Base-by-base conservation (phyloP, 2,888 invertebrate genomes). In the Bibio marci region DNA sequence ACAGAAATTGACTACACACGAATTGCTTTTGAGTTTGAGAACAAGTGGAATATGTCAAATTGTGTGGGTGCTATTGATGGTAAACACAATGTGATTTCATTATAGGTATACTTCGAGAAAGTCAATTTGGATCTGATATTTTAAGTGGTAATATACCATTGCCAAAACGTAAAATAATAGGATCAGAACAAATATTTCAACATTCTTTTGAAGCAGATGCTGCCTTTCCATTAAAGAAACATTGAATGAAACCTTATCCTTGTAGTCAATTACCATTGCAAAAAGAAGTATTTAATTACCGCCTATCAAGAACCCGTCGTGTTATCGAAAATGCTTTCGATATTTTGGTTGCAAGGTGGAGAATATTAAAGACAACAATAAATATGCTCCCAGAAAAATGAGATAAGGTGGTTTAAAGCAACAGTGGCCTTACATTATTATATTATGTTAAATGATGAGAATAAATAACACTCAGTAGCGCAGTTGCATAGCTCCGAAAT, bases 31-130 rank as follows among this genome's bases (percentile, higher is more conserved):
- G 44, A 46, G 18, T 51, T 49, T 39, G 33, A 35, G 30, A 22
- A 41, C 3, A 33, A 30, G 12, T 51, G 50, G 48, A 44, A 50
- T 35, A 34, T 50, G 7, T 46, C 49, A 3, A 44, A 48, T 35
- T 52, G 50, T 34, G 37, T 46, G 2, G 48, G 47, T 10, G 43
- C 45, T 8, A 42, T 49, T 10, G 48, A 49, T 32, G 49, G 50
- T 1, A 51, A 48, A 36, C 49, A 52, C 17, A 18, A 13, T 33
- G 12, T 38, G 11, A 14, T 15, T 10, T 26, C n/a, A 26, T 34
- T 39, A 12, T 30, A 39, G 41, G 38, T 11, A 17, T 25, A 12
- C 15, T 38, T 27, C 4, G 7, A 10, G 8, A 30, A 30, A 30
- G 28, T 12, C 5, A 35, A n/a, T 43, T 43, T 25, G 43, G 43